Conservation (phyloP, 1,140 invertebrate species). For the Colletes latitarsis region DNA sequence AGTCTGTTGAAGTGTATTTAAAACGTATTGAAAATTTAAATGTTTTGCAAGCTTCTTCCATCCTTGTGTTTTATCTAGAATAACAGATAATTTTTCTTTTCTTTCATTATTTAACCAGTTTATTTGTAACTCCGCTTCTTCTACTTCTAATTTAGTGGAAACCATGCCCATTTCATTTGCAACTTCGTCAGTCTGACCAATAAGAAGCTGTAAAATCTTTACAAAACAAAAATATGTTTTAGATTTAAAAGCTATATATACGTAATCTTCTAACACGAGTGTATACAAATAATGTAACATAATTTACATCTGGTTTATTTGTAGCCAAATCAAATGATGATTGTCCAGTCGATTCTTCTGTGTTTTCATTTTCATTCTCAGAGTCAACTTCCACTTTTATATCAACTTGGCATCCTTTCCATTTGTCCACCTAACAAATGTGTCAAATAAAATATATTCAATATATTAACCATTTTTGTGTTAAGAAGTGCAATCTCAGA, state of each 20-base stretch:
- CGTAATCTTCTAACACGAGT: background rate
- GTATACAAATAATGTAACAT: conserved; percentile 19
- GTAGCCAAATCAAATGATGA: conserved; percentile 73
- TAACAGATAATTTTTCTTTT: conserved; percentile 61
- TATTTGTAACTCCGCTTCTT: conserved; percentile 19
- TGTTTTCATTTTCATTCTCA: conserved; percentile 59
- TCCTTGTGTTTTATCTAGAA: conserved; percentile 72
- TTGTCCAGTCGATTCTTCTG: conserved; percentile 56
- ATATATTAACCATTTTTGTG: no score
- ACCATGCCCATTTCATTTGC: background rate
- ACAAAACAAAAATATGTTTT: conserved; percentile 29
- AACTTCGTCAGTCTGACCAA: background rate
- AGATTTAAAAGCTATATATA: conserved; percentile 16
- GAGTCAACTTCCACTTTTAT: conserved; percentile 58
- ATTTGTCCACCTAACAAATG: conserved; percentile 28
- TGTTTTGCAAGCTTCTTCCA: conserved; percentile 75
- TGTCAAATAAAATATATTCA: background rate
- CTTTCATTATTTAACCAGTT: conserved; percentile 58
- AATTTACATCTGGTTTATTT: conserved; percentile 73
- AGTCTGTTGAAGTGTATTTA: conserved; percentile 55
- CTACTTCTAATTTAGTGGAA: conserved; percentile 56
- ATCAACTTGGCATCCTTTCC: background rate
- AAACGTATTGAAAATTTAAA: conserved; percentile 71
- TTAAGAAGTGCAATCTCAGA: no score
- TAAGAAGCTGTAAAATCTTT: conserved; percentile 65